phyloP scores from a whole-genome alignment of 1,140 invertebrate species.

The Apis florea region DNA sequence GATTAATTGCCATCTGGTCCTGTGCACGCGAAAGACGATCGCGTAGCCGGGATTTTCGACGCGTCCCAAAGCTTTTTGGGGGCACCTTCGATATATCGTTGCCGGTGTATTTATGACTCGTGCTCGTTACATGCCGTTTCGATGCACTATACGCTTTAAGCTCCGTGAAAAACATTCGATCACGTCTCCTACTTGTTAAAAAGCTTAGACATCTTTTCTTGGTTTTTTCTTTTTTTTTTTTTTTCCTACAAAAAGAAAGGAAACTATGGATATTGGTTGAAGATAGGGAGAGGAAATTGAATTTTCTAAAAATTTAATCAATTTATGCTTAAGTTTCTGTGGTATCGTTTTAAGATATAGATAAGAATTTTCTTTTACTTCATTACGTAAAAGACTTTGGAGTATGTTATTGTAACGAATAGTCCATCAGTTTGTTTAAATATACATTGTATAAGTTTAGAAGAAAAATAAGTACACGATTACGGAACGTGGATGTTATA shows the following conservation, averaged over 20 bases:
- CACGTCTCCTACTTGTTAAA: neutral
- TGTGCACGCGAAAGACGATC: conserved; percentile 10
- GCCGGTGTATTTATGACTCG: conserved; percentile 24
- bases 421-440: neutral
- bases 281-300: too few relatives aligned
- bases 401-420: neutral
- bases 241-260: neutral
- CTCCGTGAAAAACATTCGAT: conserved; percentile 3
- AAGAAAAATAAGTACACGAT: conserved; percentile 3
- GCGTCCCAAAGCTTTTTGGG: neutral
- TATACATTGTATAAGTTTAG: neutral
- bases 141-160: neutral
- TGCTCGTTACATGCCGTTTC: conserved; percentile 9
- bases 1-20: conserved; percentile 45
- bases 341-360: neutral
- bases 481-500: neutral
- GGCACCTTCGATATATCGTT: conserved; percentile 23
- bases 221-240: neutral
- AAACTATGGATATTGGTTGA: neutral
- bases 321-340: neutral
- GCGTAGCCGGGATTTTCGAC: conserved; percentile 14
- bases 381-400: neutral
- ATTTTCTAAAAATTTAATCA: too few relatives aligned
- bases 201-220: neutral
- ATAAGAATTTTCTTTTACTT: neutral